phyloP scores from a whole-genome alignment of 1,140 invertebrate genomes.

The Trichonephila inaurata region DNA sequence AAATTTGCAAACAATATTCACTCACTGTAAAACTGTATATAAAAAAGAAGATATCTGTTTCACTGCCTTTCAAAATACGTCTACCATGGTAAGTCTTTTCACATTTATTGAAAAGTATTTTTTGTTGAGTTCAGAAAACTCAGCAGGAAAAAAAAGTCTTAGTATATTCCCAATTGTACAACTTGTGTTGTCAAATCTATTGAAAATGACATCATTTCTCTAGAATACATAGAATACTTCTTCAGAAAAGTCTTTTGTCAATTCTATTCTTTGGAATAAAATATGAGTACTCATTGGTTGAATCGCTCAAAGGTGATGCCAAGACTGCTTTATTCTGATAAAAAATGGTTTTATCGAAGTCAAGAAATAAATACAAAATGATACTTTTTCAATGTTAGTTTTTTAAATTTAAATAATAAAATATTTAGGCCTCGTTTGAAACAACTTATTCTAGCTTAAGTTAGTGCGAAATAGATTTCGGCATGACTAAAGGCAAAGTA shows the following conservation, averaged over 20 bases:
- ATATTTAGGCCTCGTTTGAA: too few species aligned
- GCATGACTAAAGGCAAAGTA: too few species aligned
- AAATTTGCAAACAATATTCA: background rate
- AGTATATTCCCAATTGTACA: background rate
- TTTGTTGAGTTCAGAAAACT: background rate
- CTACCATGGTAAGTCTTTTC: background rate
- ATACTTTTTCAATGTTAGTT: background rate
- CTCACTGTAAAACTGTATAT: background rate
- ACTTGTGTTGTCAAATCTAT: slow-evolving; percentile 1
- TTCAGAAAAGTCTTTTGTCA: background rate
- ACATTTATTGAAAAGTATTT: background rate
- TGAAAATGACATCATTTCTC: background rate
- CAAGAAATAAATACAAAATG: background rate
- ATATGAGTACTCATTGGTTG: slow-evolving; percentile 1
- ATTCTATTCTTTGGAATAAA: background rate
- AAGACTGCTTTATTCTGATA: background rate
- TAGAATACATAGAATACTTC: background rate
- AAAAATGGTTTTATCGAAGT: background rate
- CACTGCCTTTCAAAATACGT: background rate
- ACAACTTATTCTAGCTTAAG: too few species aligned
- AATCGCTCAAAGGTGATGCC: background rate
- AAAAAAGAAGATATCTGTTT: background rate
- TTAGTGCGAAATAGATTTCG: too few species aligned
- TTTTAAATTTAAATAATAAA: background rate
- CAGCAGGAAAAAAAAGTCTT: background rate